Conservation (phyloP, 1,140 invertebrate genomes). For the Bombus confusus region DNA sequence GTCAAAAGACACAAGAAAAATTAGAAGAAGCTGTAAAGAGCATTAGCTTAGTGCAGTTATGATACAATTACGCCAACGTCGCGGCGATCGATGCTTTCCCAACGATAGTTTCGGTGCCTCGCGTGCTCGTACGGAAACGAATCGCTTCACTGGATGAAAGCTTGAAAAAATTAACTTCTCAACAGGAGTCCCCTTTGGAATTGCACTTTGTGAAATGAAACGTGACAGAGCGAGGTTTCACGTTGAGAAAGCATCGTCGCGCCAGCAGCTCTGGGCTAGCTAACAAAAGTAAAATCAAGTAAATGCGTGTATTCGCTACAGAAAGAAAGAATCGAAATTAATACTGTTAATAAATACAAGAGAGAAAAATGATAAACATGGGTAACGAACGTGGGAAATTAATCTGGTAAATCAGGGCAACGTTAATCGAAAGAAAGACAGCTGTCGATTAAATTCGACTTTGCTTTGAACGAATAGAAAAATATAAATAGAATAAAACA, state of each 20-base stretch:
- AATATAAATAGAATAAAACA: conserved; percentile 4
- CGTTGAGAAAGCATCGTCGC: conserved; percentile 31
- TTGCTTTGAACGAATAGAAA: not conserved
- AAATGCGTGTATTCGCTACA: conserved; percentile 56
- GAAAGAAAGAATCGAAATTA: conserved; percentile 44
- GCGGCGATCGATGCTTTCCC: conserved; percentile 23
- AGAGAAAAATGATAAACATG: not conserved
- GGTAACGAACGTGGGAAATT: not conserved
- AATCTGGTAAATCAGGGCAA: not conserved
- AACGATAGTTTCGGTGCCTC: not conserved
- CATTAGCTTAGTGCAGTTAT: conserved; percentile 68
- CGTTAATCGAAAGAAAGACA: not conserved
- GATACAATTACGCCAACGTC: conserved; percentile 49
- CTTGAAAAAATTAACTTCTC: not conserved
- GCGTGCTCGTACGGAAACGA: not conserved
- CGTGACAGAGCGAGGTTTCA: not conserved
- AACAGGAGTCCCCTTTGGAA: not conserved
- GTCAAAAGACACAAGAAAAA: conserved; percentile 43
- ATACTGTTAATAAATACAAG: conserved; percentile 25
- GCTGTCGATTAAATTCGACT: conserved; percentile 18
- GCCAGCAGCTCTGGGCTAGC: conserved; percentile 36
- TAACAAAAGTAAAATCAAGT: conserved; percentile 52
- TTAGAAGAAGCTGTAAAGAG: conserved; percentile 72
- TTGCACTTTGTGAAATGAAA: not conserved
- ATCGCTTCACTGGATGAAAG: not conserved